Base-by-base conservation (phyloP, 2,888 invertebrate species). In the Scaptomyza polygonia region DNA sequence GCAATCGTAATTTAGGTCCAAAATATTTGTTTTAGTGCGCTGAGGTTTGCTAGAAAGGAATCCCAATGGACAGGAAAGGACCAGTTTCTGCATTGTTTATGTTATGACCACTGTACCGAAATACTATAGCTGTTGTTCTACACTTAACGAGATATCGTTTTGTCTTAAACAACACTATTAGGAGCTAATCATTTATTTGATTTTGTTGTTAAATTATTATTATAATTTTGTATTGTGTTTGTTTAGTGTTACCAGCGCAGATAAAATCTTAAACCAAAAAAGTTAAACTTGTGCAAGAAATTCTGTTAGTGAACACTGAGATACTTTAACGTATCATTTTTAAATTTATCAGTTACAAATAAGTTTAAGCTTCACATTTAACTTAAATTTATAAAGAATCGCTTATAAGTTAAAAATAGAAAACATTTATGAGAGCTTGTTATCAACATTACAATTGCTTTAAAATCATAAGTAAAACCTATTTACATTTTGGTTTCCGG, bases 1-100 rank as follows among this genome's bases (percentile, higher is more conserved):
- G 32, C 84, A 83, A n/a, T 86, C 80, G 29, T 83, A 86, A 34
- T 88, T 88, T 0, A 83, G 48, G 6, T 88, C 64, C 8, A 81
- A 67, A 30, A 81, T 55, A 44, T 32, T 47, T 2, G 43, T 55
- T 44, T 53, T 55, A 11, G 12, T 5, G 0, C 25, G 36, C 27
- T 64, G 71, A n/a, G 52, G 48, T 12, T 65, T 80, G 32, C 49
- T 64, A 5, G 21, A 48, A 7, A 79, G 67, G 16, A 86, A 86
- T 11, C 67, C 62, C 21, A 86, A 65, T 3, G 77, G 68, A 55
- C 81, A 83, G 1, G 57, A 66, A 5, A 81, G 48, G 1, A 72
- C 59, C 16, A 86, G 43, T 48, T 66, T 86, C 7, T 83, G 48
- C 86, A 84, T 81, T 57, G 49, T 62, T 75, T n/a, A n/a, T n/a